phyloP scores from a whole-genome alignment of 2,797 vertebrate species.

The Coregonus ussuriensis region DNA sequence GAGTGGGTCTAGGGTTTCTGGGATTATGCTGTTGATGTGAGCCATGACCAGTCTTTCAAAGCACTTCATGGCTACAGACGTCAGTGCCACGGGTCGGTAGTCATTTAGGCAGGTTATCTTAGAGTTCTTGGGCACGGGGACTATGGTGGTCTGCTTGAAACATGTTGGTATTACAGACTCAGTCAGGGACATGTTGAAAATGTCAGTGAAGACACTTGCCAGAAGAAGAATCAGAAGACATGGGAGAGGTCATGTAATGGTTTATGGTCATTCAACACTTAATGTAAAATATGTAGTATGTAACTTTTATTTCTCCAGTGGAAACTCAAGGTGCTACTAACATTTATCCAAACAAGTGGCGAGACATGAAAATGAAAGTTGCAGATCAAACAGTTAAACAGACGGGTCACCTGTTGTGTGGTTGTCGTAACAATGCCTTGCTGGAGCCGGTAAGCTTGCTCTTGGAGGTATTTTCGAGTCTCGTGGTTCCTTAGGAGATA shows the following conservation, averaged over 20 bases:
- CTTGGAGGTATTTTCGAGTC: conserved; percentile 92
- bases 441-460: conserved; percentile 95
- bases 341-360: neutral
- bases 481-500: conserved; percentile 95
- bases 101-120: too few relatives aligned
- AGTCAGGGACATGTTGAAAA: too few relatives aligned
- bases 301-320: neutral
- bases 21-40: too few relatives aligned
- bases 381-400: neutral
- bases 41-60: too few relatives aligned
- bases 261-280: neutral
- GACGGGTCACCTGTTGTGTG: conserved; percentile 87
- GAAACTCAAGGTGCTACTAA: neutral
- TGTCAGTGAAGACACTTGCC: too few relatives aligned
- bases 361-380: neutral
- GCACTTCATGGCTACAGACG: too few relatives aligned
- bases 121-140: too few relatives aligned
- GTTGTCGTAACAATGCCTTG: conserved; percentile 95
- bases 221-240: too few relatives aligned
- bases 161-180: too few relatives aligned
- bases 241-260: neutral
- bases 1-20: too few relatives aligned
- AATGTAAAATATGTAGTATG: neutral
- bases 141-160: too few relatives aligned
- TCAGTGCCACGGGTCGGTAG: too few relatives aligned